phyloP scores from a whole-genome alignment of 2,888 invertebrate species.

The Leptinotarsa tumamoca region DNA sequence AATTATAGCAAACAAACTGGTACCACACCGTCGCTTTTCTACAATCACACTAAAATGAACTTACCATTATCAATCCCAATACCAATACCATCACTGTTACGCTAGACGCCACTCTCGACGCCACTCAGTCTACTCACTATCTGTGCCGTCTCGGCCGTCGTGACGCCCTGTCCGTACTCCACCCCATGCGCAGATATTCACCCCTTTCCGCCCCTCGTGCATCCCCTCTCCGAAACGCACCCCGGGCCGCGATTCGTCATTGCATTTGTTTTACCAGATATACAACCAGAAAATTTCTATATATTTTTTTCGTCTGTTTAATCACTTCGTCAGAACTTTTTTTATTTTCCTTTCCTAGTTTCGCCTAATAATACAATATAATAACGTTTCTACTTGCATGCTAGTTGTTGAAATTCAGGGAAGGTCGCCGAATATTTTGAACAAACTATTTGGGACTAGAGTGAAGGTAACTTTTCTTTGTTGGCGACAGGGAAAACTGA shows the following conservation, averaged over 20 bases:
- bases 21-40: conserved; percentile 27
- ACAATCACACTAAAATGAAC: conserved; percentile 48
- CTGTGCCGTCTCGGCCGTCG: conserved; percentile 72
- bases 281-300: conserved; percentile 52
- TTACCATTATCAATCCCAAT: conserved; percentile 53
- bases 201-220: conserved; percentile 60
- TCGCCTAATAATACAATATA: not conserved
- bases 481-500: conserved; percentile 54
- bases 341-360: not conserved
- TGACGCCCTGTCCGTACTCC: conserved; percentile 72
- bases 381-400: not conserved
- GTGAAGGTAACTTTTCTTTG: conserved; percentile 52
- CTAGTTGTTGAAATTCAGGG: not conserved
- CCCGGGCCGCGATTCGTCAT: conserved; percentile 59
- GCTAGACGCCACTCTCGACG: conserved; percentile 61
- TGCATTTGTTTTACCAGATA: conserved; percentile 59
- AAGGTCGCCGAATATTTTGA: not conserved
- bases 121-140: conserved; percentile 68
- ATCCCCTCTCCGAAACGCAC: conserved; percentile 60
- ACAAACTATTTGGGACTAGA: not conserved
- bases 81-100: conserved; percentile 50
- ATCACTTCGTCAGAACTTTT: not conserved
- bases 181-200: conserved; percentile 69
- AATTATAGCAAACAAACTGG: conserved; percentile 24
- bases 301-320: conserved; percentile 26